phyloP scores from a whole-genome alignment of 2,888 invertebrate species.

The Morpho helenor region DNA sequence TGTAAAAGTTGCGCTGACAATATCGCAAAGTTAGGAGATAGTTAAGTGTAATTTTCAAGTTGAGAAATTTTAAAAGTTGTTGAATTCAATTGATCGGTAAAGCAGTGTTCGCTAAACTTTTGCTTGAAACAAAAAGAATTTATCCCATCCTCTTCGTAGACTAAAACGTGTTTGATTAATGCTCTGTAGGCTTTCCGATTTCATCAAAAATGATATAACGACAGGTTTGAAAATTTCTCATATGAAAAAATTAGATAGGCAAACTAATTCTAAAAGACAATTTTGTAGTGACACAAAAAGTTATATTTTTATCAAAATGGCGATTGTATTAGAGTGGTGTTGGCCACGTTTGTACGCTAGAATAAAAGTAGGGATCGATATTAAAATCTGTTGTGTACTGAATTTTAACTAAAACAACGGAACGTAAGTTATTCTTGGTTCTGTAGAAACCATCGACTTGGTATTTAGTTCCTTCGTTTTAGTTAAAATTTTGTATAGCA shows the following conservation, averaged over 20 bases:
- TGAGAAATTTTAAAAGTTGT: slow-evolving; percentile 33
- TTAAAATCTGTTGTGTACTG: no score
- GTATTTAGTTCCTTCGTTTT: no score
- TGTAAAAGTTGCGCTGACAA: slow-evolving; percentile 62
- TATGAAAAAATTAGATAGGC: slow-evolving; percentile 54
- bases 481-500: no score
- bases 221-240: slow-evolving; percentile 35
- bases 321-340: slow-evolving; percentile 41
- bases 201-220: neutral
- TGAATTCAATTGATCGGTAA: neutral
- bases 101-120: no score
- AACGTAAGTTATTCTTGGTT: no score
- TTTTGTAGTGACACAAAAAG: slow-evolving; percentile 54
- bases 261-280: slow-evolving; percentile 50
- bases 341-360: slow-evolving; percentile 56
- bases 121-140: no score
- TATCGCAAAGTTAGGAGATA: slow-evolving; percentile 52
- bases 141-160: no score
- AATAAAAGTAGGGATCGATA: slow-evolving; percentile 32
- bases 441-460: no score
- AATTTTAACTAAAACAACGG: no score
- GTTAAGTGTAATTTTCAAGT: slow-evolving; percentile 32
- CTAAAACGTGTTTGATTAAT: no score
- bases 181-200: neutral
- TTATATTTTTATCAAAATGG: slow-evolving; percentile 64